Conservation (phyloP, 2,113 vertebrate species). For the Corythoichthys haematopterus region DNA sequence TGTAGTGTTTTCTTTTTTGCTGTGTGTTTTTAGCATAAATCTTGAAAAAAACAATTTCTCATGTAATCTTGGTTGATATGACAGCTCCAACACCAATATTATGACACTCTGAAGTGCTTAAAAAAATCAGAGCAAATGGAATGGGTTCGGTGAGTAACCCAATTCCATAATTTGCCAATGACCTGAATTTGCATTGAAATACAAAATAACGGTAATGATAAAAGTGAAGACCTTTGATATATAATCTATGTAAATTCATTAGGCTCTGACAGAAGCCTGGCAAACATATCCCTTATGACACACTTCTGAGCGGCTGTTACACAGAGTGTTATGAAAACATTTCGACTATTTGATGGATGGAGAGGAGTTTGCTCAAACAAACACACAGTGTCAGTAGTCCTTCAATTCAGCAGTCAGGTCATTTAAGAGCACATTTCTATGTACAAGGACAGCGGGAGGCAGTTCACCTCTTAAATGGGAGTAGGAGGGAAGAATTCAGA, state of each 20-base stretch:
- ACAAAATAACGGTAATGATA: background rate
- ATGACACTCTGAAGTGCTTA: constrained; percentile 53
- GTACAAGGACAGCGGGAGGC: constrained; percentile 7
- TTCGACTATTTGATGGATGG: constrained; percentile 7
- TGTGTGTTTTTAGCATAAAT: constrained; percentile 20
- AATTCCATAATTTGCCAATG: constrained; percentile 16
- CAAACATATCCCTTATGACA: constrained; percentile 16
- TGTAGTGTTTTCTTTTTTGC: background rate
- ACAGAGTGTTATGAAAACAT: constrained; percentile 47
- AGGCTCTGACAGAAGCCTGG: constrained; percentile 16
- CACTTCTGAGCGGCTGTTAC: constrained; percentile 9
- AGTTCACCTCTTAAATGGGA: background rate
- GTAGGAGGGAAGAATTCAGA: constrained; percentile 10
- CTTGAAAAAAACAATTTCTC: constrained; percentile 20
- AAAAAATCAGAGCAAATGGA: constrained; percentile 38
- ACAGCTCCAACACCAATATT: constrained; percentile 60
- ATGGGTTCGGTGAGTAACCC: background rate
- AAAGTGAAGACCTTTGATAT: constrained; percentile 7
- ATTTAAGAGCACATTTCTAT: constrained; percentile 17
- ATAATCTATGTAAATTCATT: constrained; percentile 19
- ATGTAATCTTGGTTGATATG: constrained; percentile 52
- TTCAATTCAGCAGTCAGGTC: constrained; percentile 21
- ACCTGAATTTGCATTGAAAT: constrained; percentile 28
- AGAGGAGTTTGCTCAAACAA: constrained; percentile 18
- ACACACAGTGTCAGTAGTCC: constrained; percentile 14